Percentiles rank a stretch among this genome's conserved stretches.
phyloP scores from a whole-genome alignment of 2,797 vertebrate species.

The Hemibagrus guttatus region DNA sequence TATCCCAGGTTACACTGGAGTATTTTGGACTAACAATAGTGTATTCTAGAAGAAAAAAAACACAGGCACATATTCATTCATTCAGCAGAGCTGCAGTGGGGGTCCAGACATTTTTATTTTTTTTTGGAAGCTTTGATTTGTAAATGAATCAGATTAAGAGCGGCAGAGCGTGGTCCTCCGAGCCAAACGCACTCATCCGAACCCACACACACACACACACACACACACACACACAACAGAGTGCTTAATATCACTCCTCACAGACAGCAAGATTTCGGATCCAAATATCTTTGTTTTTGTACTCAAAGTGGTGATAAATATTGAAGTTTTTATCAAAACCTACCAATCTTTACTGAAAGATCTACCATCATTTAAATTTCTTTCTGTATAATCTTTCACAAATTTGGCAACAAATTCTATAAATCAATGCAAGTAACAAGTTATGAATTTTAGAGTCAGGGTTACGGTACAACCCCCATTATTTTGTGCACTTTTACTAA shows the following conservation, averaged over 20 bases:
- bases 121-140: not conserved
- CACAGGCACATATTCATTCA: not conserved
- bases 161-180: not conserved
- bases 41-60: not conserved
- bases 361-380: not conserved
- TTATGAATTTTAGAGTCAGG: not conserved
- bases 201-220: not conserved
- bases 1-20: not conserved
- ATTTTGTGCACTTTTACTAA: not conserved
- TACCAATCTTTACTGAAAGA: too few species aligned
- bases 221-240: not conserved
- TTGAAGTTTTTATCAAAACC: not conserved
- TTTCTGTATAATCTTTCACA: not conserved
- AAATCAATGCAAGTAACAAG: not conserved
- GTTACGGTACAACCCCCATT: not conserved
- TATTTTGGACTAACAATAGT: not conserved
- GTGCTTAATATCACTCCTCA: not conserved
- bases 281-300: not conserved
- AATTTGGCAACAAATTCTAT: not conserved
- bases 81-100: not conserved
- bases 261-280: not conserved
- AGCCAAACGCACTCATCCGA: not conserved
- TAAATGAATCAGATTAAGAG: conserved; percentile 9
- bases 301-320: not conserved
- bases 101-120: not conserved